Percentiles rank a stretch among this genome's conserved stretches.
phyloP scores from a whole-genome alignment of 2,888 invertebrate species.

The Andricus curvator region DNA sequence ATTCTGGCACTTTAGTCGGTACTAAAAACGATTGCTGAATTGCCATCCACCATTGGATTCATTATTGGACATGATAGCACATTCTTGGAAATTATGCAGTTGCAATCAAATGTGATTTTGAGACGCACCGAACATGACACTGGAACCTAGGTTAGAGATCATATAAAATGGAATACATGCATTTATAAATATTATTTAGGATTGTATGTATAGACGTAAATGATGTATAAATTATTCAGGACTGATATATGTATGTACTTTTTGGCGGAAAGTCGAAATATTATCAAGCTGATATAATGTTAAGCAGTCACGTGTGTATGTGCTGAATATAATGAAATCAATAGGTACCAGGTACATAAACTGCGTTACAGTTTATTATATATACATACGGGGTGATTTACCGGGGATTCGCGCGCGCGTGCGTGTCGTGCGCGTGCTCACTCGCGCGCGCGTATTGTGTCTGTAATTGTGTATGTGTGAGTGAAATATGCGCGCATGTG shows the following conservation, averaged over 20 bases:
- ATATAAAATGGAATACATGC: slow-evolving; percentile 48
- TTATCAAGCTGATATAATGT: slow-evolving; percentile 65
- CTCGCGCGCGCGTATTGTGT: slow-evolving; percentile 37
- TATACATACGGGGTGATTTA: slow-evolving; percentile 42
- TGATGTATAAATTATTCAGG: slow-evolving; percentile 52
- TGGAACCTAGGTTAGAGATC: slow-evolving; percentile 43
- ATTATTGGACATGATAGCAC: too few relatives aligned
- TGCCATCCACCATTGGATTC: neutral
- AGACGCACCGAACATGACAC: slow-evolving; percentile 15
- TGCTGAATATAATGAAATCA: slow-evolving; percentile 69
- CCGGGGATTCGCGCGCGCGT: slow-evolving; percentile 24
- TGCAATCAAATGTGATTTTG: slow-evolving; percentile 38
- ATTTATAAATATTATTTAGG: slow-evolving; percentile 50
- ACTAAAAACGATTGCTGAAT: too few relatives aligned
- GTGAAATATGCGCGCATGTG: slow-evolving; percentile 34
- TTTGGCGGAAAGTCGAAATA: slow-evolving; percentile 57
- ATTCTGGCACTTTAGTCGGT: too few relatives aligned
- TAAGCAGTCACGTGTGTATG: slow-evolving; percentile 68
- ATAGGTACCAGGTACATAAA: slow-evolving; percentile 48
- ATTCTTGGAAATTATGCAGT: neutral
- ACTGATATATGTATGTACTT: slow-evolving; percentile 45
- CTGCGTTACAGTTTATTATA: slow-evolving; percentile 46
- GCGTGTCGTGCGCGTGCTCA: slow-evolving; percentile 22
- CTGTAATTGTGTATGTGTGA: slow-evolving; percentile 33
- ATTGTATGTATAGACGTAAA: slow-evolving; percentile 55